Base-by-base conservation (phyloP, 2,888 invertebrate genomes). In the Oligia latruncula region DNA sequence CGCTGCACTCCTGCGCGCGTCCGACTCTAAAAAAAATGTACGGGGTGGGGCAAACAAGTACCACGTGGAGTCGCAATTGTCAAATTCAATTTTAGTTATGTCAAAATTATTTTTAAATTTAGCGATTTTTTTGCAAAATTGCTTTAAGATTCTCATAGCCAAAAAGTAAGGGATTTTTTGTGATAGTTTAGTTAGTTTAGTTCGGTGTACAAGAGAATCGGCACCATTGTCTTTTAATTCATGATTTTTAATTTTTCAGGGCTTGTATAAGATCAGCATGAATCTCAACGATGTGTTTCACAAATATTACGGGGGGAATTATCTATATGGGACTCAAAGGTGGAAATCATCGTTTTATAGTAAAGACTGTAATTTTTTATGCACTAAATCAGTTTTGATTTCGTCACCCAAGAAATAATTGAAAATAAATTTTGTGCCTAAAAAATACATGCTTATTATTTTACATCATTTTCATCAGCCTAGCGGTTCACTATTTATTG, bases 231-330 rank as follows among this genome's bases (percentile, higher is more conserved):
- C 13, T 49, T 49, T 15, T 49, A 49, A 13, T 49, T 13, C 4
- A 49, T 49, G 49, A 15, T 15, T 60, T 29, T 46, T 46, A 4
- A n/a, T 9, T 49, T 64, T 66, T 52, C 80, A 80, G 80, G 82
- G 80, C 0, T 0, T 58, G 15, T 80, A 75, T 43, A 74, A 52
- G 60, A 0, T 74, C 20, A 82, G 8, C 49, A 43, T 75, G 6
- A 80, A 80, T 43, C 0, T 80, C 4, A 65, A 66, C 52, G 80
- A 80, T 0, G 0, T 80, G 6, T 66, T 82, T 17, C 6, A n/a
- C 8, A 80, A 66, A 74, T 82, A 80, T 66, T 80, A 74, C 43
- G 80, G 65, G 0, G 74, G 82, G 23, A 74, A 35, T 65, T 80
- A 82, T 35, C 6, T 80, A 1, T 80, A 82, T 52, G 80, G 82